phyloP scores from a whole-genome alignment of 23 tunicate species.

The Botrylloides violaceus region DNA sequence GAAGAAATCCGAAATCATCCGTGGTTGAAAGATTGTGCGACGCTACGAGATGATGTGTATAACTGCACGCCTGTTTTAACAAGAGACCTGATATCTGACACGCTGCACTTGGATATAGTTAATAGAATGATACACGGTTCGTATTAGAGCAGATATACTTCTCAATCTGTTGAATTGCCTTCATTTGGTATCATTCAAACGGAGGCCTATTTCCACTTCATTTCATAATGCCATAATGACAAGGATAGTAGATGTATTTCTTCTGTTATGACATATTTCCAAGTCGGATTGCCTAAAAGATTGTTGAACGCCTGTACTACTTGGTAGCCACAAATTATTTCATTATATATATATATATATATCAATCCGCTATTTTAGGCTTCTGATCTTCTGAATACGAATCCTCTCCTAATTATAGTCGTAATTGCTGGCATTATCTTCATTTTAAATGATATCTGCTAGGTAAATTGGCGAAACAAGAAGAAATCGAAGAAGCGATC shows the following conservation, averaged over 20 bases:
- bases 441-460: no score
- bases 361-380: no score
- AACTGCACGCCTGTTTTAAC: slow-evolving; percentile 40
- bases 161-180: neutral
- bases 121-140: slow-evolving; percentile 54
- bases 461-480: slow-evolving; percentile 51
- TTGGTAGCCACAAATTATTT: no score
- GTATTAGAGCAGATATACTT: neutral
- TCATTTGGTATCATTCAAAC: neutral
- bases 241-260: no score
- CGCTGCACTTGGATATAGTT: slow-evolving; percentile 40
- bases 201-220: neutral
- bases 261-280: no score
- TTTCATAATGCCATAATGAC: no score
- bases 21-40: slow-evolving; percentile 65
- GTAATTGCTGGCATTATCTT: no score
- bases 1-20: slow-evolving; percentile 65
- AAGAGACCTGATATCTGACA: slow-evolving; percentile 38
- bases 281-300: no score
- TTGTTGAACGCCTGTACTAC: no score
- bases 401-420: no score
- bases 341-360: no score
- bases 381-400: no score
- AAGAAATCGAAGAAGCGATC: slow-evolving; percentile 58
- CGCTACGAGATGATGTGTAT: slow-evolving; percentile 29